These are phyloP conservation scores for Lanistes nyassanus DNA, from an alignment of 1,140 invertebrate genomes.

Conservation along the genomic window DNA sequence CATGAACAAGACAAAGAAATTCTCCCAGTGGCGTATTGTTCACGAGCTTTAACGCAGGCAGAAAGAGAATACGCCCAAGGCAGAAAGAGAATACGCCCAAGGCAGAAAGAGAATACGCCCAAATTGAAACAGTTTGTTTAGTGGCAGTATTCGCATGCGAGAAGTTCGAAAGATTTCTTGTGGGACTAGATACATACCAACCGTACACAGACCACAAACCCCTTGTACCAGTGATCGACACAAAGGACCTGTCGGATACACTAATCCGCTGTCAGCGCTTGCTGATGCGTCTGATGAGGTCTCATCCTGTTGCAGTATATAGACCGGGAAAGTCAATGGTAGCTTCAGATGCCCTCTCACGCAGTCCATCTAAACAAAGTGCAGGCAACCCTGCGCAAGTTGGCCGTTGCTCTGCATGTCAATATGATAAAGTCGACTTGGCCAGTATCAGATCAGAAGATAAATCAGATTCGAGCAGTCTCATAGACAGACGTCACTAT, in stretches of 20 bases:
- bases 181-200: conserved; percentile 54
- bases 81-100: no score
- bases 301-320: no score
- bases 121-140: conserved; percentile 71
- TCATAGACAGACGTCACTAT: background rate
- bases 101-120: conserved; percentile 68
- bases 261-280: conserved; percentile 35
- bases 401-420: background rate
- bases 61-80: conserved; percentile 68
- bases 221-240: conserved; percentile 46
- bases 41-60: conserved; percentile 53
- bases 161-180: conserved; percentile 70
- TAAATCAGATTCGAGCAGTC: background rate
- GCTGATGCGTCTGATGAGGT: conserved; percentile 34
- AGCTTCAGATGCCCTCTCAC: conserved; percentile 37
- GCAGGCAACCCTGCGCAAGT: background rate
- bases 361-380: no score
- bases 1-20: conserved; percentile 27
- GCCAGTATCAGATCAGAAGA: background rate
- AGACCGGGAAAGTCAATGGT: conserved; percentile 36
- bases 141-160: conserved; percentile 69
- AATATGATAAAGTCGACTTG: background rate
- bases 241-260: conserved; percentile 24
- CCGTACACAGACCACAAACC: no score
- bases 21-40: conserved; percentile 37